Base-by-base conservation (phyloP, 1,140 invertebrate species). In the Caenorhabditis inopinata region DNA sequence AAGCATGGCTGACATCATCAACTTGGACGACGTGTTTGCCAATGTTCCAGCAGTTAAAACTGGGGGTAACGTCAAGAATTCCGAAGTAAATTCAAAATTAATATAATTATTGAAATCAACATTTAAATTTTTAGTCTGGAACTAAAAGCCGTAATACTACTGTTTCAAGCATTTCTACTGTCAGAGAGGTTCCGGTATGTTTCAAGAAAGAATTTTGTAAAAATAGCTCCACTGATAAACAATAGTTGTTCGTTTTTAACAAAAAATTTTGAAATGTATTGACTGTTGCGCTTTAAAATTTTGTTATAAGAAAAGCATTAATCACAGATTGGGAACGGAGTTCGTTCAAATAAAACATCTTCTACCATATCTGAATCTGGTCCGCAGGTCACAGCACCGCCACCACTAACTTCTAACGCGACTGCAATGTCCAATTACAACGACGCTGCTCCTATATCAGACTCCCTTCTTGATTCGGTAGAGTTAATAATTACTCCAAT, bases 1-100 rank as follows among this genome's bases (percentile, higher is more conserved):
- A 29, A 74, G 32, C 21, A 45, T 16, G 18, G 45, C 62, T 27
- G 68, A 45, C 25, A 73, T 23, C 58, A 79, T 79, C 51, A 79
- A 79, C 78, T 74, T 79, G 78, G 78, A 79, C 51, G 78, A 79
- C 68, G 58, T 79, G 18, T 79, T 73, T 42, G 42, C 23, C 18
- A 45, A 58, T 12, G 16, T 79, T 74, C 78, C 62, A 14, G 23
- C 74, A 9, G 3, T 68, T 3, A 42, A 29, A 12, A 18, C 32
- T 38, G 32, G 16, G n/a, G 12, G 16, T n/a, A 68, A 68, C n/a
- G 32, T 42, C 5, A 68, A 68, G 32, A 11, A 29, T 38, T 68
- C 58, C 7, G 58, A 68, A 18, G 58, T 68, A 38, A 32, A 1
- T 18, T 0, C 2, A 29, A 58, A 58, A 21, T 38, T 58, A 2